Evolutionary conservation across 2,797 vertebrate genomes (phyloP).

Genomic region (Spinibarbus caldwelli): DNA sequence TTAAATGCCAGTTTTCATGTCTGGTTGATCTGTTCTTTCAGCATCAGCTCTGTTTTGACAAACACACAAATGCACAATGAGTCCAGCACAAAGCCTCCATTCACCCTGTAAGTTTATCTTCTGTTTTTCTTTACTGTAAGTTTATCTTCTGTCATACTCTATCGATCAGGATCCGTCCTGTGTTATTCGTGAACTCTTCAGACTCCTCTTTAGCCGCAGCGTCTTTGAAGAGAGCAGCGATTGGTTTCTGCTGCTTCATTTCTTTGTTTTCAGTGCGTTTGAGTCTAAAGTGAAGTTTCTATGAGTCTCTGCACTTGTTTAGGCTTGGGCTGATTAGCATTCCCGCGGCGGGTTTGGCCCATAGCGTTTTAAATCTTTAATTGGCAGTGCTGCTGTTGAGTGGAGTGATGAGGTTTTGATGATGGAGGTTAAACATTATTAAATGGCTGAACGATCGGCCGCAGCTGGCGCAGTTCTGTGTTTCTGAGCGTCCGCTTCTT

Average conservation of each 20-base stretch:
- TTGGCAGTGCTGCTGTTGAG: slow-evolving; percentile 59
- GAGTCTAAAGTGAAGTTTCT: too few species aligned
- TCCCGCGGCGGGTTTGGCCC: slow-evolving; percentile 67
- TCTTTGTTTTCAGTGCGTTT: too few species aligned
- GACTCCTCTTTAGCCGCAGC: too few species aligned
- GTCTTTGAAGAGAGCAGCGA: too few species aligned
- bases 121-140: too few species aligned
- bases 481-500: slow-evolving; percentile 4
- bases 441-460: slow-evolving; percentile 62
- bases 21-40: background rate
- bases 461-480: slow-evolving; percentile 48
- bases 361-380: slow-evolving; percentile 79
- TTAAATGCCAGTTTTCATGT: background rate
- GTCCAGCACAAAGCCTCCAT: background rate
- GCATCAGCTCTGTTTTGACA: background rate
- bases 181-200: too few species aligned
- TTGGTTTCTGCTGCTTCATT: too few species aligned
- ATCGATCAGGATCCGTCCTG: slow-evolving; percentile 63
- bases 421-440: slow-evolving; percentile 64
- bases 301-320: slow-evolving; percentile 1
- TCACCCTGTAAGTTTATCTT: slow-evolving; percentile 53
- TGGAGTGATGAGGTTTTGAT: slow-evolving; percentile 52
- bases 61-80: slow-evolving; percentile 9
- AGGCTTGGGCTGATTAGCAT: slow-evolving; percentile 71
- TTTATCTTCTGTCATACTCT: slow-evolving; percentile 65